Base-by-base conservation (phyloP, 1,140 invertebrate genomes). In the Diabrotica virgifera region DNA sequence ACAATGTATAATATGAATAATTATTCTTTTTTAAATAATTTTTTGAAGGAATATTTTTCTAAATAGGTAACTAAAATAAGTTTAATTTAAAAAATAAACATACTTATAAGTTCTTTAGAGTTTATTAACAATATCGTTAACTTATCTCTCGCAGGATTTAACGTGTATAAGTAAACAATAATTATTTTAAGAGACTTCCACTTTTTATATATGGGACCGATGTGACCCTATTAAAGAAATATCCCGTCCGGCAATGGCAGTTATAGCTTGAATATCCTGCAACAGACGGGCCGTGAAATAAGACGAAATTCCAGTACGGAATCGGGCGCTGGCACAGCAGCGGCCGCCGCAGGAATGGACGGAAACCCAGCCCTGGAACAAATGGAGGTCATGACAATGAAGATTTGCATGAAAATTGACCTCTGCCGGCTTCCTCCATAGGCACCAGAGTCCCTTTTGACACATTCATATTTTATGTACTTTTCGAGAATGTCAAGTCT, bases 371-470 rank as follows among this genome's bases (percentile, higher is more conserved):
- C 63, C 60, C 59, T 62, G 53, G 62, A 65, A 73, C 68, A 74
- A 74, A 74, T 72, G 65, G 66, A 65, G 69, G 67, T 71, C 67
- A 60, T 72, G 70, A 72, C 72, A 72, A 64, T 51, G 63, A 58
- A 67, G 69, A 74, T 74, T 74, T 74, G 67, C 72, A 74, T 74
- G 63, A 72, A 74, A 74, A 74, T 74, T 74, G 70, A 74, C 72
- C 70, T 69, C 63, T 72, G 63, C 62, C 67, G 38, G 53, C 59
- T 40, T 55, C 40, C 40, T n/a, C n/a, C 40, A n/a, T n/a, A n/a
- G n/a, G 8, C 40, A 46, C 40, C n/a, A 46, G n/a, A 8, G 40
- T 50, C 59, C 62, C 50, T 60, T 59, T 37, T 52, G 57, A 46
- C 37, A 36, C 36, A 37, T 50, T 59, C 66, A 68, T 68, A 64